A percentile compares a stretch with the other conserved stretches of the same genome.
phyloP scores from a whole-genome alignment of 1,140 invertebrate genomes.

The Solenopsis fugax region DNA sequence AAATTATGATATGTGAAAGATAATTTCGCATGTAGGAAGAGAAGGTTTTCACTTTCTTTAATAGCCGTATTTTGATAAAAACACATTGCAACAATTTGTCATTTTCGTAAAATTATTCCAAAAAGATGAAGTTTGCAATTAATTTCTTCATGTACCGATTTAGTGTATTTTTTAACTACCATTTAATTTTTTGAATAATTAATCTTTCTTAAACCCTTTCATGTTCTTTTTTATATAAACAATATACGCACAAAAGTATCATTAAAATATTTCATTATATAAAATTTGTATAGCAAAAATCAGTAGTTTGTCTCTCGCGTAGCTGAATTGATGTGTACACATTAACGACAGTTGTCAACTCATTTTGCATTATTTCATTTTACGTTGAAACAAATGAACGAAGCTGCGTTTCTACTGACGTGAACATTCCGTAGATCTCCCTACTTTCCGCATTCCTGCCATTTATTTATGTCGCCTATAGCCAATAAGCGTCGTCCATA shows the following conservation, averaged over 20 bases:
- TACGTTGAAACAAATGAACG: background rate
- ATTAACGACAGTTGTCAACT: background rate
- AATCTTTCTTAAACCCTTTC: background rate
- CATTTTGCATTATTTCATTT: background rate
- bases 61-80: background rate
- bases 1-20: background rate
- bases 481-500: conserved; percentile 15
- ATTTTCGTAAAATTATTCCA: background rate
- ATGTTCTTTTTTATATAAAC: background rate
- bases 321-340: background rate
- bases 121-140: background rate
- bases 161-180: background rate
- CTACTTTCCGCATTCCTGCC: conserved; percentile 16
- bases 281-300: background rate
- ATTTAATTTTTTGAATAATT: conserved; percentile 1
- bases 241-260: background rate
- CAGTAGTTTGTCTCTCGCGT: background rate
- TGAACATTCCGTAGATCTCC: background rate
- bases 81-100: background rate
- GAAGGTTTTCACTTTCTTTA: background rate
- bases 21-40: background rate
- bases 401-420: no score
- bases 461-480: conserved; percentile 66
- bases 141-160: background rate
- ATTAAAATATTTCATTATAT: background rate